These are phyloP conservation scores for Daubentonia madagascariensis DNA, from an alignment of 2,113 vertebrate genomes.

Conservation along the genomic window DNA sequence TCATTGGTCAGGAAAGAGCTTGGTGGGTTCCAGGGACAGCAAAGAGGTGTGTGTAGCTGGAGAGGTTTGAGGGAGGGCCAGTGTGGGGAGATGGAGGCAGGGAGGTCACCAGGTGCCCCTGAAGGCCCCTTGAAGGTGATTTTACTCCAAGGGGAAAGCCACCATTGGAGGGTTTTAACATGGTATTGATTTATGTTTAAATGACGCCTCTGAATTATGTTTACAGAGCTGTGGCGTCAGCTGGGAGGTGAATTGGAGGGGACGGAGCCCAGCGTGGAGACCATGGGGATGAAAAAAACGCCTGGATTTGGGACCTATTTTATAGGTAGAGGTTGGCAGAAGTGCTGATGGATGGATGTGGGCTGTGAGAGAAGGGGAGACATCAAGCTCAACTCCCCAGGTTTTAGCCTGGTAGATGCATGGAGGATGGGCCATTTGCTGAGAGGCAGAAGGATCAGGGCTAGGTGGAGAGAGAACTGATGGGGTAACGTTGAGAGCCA, in stretches of 20 bases:
- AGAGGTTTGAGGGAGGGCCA: neutral
- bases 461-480: neutral
- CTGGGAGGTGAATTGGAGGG: neutral
- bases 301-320: neutral
- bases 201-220: neutral
- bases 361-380: neutral
- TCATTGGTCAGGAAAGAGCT: neutral
- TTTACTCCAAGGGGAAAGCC: neutral
- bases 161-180: neutral
- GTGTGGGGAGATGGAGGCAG: neutral
- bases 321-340: neutral
- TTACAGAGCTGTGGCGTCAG: neutral
- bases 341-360: neutral
- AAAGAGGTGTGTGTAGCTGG: neutral
- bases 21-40: neutral
- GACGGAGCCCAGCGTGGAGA: neutral
- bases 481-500: neutral
- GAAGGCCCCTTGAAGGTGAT: neutral
- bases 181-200: too few species aligned
- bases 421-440: neutral
- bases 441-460: neutral
- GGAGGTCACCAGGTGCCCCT: neutral
- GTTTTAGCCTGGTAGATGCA: neutral
- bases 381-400: neutral
- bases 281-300: neutral